Conservation (phyloP, 1,140 invertebrate species). For the Sweltsa coloradensis region DNA sequence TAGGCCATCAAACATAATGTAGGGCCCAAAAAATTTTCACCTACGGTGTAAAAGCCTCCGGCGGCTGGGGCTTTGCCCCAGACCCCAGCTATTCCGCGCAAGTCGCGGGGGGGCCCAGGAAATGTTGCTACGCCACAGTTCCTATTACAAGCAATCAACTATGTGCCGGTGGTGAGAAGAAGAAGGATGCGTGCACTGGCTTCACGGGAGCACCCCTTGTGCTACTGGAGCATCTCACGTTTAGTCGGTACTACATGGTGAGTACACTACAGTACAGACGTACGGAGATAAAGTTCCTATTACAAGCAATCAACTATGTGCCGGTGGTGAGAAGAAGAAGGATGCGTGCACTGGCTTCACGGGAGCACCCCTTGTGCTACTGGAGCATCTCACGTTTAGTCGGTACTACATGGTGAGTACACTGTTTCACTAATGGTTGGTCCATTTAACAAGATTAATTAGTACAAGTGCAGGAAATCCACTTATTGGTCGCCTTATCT, state of each 20-base stretch:
- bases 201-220: constrained; percentile 55
- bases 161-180: constrained; percentile 50
- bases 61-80: no score
- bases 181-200: constrained; percentile 52
- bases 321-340: constrained; percentile 45
- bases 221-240: constrained; percentile 22
- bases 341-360: constrained; percentile 60
- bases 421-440: background rate
- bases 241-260: constrained; percentile 40
- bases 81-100: no score
- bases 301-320: constrained; percentile 43
- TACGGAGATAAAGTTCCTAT: constrained; percentile 41
- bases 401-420: constrained; percentile 40
- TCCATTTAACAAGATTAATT: constrained; percentile 2
- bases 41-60: no score
- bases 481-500: no score
- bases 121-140: constrained; percentile 33
- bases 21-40: no score
- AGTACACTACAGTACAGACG: constrained; percentile 20
- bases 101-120: no score
- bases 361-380: constrained; percentile 46
- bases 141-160: constrained; percentile 40
- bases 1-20: no score
- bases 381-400: constrained; percentile 13
- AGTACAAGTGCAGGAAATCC: no score